Conservation (phyloP, 2,888 invertebrate species). For the Anorthoa munda region DNA sequence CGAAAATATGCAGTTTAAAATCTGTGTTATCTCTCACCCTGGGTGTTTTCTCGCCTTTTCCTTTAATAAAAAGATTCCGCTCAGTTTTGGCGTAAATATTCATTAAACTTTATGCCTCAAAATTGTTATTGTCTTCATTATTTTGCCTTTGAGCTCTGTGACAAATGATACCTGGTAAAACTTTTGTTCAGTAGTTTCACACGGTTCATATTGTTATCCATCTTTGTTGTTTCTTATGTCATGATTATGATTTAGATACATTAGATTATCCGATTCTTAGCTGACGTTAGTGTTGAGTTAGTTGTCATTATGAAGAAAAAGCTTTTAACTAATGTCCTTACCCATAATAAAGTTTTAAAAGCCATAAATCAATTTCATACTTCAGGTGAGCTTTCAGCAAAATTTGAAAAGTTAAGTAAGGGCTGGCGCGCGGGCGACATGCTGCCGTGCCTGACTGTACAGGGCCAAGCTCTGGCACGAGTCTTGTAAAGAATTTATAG, state of each 20-base stretch:
- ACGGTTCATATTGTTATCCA: constrained; percentile 8
- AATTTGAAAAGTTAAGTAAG: constrained; percentile 66
- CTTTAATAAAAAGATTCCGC: constrained; percentile 34
- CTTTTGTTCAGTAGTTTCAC: constrained; percentile 7
- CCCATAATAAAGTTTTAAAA: not conserved
- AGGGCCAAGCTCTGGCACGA: constrained; percentile 87
- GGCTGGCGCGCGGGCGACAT: constrained; percentile 67
- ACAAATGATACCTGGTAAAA: not conserved
- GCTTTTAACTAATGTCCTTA: not conserved
- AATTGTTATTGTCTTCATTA: constrained; percentile 32
- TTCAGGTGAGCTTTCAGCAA: constrained; percentile 23
- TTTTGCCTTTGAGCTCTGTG: constrained; percentile 1
- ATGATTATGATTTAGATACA: not conserved
- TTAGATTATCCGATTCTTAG: not conserved
- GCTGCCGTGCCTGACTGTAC: constrained; percentile 81
- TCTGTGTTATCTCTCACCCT: constrained; percentile 62
- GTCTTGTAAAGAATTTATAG: constrained; percentile 89
- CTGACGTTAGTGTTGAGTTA: not conserved
- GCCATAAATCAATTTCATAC: not conserved
- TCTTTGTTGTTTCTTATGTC: not conserved
- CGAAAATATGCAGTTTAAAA: constrained; percentile 70
- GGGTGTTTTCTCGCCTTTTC: constrained; percentile 53
- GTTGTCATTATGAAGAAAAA: not conserved
- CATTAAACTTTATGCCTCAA: not conserved
- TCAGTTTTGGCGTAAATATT: constrained; percentile 28